Base-by-base conservation (phyloP, 2,113 vertebrate genomes). In the Illadopsis cleaveri region DNA sequence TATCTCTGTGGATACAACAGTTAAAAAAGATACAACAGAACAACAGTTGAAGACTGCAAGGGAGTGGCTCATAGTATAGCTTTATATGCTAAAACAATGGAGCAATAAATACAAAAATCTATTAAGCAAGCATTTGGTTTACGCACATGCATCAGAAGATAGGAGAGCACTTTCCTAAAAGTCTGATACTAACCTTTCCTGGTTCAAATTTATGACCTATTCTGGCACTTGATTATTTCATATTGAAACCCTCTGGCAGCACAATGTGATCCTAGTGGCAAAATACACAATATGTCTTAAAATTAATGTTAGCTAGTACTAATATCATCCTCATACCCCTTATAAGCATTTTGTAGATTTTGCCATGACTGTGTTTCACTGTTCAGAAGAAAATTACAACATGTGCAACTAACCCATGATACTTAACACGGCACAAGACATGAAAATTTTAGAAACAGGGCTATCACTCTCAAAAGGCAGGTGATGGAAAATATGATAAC, bases 1-100 rank as follows among this genome's bases (percentile, higher is more conserved):
- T 99, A 95, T 99, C 99, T 97, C 99, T 99, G 97, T 87, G 95
- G 94, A 97, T 92, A 96, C 60, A 89, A 97, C 83, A 95, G 53
- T 98, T 80, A 57, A 64, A 90, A 96, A 77, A 66, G 56, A 75
- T 85, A 56, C 19, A 95, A 45, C 27, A 54, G 58, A 93, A 83
- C 24, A 86, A 90, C 35, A 94, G 57, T 65, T 91, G 53, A 77
- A 69, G 47, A 65, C 33, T 77, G 50, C 82, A 35, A 12, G 25
- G 30, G 35, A 78, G 23, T 45, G 28, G 42, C 19, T 89, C 20
- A 71, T 11, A 53, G 6, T 18, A 28, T 7, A 65, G 12, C 40
- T 89, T 70, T 68, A 60, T 20, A 71, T 50, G 25, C 30, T 47
- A 53, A 56, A 70, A 78, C 23, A 81, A 51, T 5, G 20, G 21